phyloP scores from a whole-genome alignment of 2,113 vertebrate genomes.

The Antidorcas marsupialis region DNA sequence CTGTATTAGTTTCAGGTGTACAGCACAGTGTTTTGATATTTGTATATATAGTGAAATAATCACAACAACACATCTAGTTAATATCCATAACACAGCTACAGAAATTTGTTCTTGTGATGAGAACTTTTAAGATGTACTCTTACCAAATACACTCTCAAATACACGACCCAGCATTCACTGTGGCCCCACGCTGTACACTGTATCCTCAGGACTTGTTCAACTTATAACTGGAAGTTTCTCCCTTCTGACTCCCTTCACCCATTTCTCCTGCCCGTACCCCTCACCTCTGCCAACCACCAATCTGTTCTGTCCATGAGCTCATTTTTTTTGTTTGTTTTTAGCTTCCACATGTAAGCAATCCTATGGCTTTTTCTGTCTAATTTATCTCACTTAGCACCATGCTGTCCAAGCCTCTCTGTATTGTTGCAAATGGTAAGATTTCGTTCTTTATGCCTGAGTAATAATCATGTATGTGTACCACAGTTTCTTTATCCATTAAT shows the following conservation, averaged over 20 bases:
- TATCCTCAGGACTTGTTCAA: not conserved
- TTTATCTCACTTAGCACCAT: not conserved
- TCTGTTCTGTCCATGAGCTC: not conserved
- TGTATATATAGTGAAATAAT: not conserved
- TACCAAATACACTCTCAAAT: not conserved
- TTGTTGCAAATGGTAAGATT: not conserved
- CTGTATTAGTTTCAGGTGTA: not conserved
- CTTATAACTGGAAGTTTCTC: not conserved
- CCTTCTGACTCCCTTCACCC: not conserved
- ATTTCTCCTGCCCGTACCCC: not conserved
- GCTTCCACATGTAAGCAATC: not conserved
- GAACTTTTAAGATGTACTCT: not conserved
- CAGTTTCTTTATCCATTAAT: not conserved
- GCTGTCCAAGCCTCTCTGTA: not conserved
- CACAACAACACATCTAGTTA: too few species aligned
- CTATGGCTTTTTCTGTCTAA: not conserved
- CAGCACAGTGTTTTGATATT: too few species aligned
- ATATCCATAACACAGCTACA: not conserved
- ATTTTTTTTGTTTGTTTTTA: not conserved
- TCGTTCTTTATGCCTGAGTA: not conserved
- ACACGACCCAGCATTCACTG: not conserved
- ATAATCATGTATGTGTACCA: not conserved
- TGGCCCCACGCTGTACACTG: not conserved
- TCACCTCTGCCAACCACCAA: not conserved
- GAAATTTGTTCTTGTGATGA: not conserved